These are phyloP conservation scores for Maniola hyperantus DNA, from an alignment of 2,888 invertebrate genomes.

Conservation along the genomic window DNA sequence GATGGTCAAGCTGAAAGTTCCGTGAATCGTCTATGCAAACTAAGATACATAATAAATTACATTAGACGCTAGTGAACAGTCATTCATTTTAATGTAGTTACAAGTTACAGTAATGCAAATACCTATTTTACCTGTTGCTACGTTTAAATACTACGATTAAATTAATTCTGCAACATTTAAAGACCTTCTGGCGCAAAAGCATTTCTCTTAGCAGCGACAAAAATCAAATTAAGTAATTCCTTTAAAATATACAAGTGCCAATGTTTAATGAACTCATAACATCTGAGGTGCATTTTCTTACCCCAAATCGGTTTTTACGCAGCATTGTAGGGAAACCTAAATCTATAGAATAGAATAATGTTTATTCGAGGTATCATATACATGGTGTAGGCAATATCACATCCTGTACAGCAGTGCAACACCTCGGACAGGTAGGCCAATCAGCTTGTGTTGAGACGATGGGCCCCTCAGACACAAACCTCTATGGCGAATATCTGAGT, in stretches of 20 bases:
- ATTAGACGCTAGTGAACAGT: not conserved
- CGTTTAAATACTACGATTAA: slow-evolving; percentile 5
- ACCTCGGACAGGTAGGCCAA: no score
- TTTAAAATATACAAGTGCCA: slow-evolving; percentile 7
- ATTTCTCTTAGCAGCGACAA: slow-evolving; percentile 11
- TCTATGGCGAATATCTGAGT: no score
- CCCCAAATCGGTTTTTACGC: no score
- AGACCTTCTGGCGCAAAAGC: slow-evolving; percentile 16
- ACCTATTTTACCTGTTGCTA: not conserved
- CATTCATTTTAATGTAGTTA: not conserved
- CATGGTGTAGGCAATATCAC: no score
- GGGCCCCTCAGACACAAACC: no score
- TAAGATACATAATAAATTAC: not conserved
- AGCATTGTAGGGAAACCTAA: no score
- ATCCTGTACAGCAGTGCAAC: no score
- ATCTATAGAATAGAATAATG: no score
- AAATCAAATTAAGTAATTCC: slow-evolving; percentile 18
- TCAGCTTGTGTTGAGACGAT: no score
- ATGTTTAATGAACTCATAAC: slow-evolving; percentile 14
- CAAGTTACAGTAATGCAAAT: not conserved
- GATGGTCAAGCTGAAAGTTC: no score
- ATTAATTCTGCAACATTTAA: slow-evolving; percentile 4
- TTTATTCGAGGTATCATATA: no score
- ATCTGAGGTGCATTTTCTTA: slow-evolving; percentile 3
- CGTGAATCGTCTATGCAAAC: not conserved